Evolutionary conservation across 2,888 invertebrate species (phyloP).

Genomic region (Leptogaster cylindrica): DNA sequence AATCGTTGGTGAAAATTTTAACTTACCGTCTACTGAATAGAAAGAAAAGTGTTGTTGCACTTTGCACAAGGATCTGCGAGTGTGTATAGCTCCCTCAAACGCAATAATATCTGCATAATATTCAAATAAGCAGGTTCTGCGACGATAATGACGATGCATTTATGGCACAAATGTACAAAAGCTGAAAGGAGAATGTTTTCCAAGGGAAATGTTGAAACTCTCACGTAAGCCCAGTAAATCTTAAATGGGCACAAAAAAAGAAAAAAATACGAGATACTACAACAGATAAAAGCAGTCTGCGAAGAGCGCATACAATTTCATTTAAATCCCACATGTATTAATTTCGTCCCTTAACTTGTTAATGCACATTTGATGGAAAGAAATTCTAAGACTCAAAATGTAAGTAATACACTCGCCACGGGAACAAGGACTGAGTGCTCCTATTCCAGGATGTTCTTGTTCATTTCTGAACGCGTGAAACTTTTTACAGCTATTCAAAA

Average conservation of each 20-base stretch:
- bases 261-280: too few relatives aligned
- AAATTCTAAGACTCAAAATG: slow-evolving; percentile 25
- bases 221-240: slow-evolving; percentile 30
- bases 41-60: background rate
- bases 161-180: slow-evolving; percentile 26
- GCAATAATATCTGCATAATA: slow-evolving; percentile 38
- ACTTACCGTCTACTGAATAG: slow-evolving; percentile 19
- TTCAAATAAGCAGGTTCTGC: slow-evolving; percentile 35
- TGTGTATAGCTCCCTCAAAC: slow-evolving; percentile 21
- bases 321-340: slow-evolving; percentile 35
- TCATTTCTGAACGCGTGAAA: slow-evolving; percentile 21
- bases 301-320: slow-evolving; percentile 34
- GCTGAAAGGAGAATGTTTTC: slow-evolving; percentile 33
- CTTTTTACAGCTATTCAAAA: slow-evolving; percentile 16
- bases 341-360: slow-evolving; percentile 35
- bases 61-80: slow-evolving; percentile 1
- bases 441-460: slow-evolving; percentile 13
- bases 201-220: slow-evolving; percentile 22
- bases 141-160: slow-evolving; percentile 35
- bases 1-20: slow-evolving; percentile 15
- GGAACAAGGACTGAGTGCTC: slow-evolving; percentile 4
- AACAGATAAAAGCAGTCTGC: slow-evolving; percentile 19
- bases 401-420: slow-evolving; percentile 20
- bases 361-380: slow-evolving; percentile 37
- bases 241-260: slow-evolving; percentile 27